Conservation (phyloP, 2,888 invertebrate species). For the Trachelus iudaicus region DNA sequence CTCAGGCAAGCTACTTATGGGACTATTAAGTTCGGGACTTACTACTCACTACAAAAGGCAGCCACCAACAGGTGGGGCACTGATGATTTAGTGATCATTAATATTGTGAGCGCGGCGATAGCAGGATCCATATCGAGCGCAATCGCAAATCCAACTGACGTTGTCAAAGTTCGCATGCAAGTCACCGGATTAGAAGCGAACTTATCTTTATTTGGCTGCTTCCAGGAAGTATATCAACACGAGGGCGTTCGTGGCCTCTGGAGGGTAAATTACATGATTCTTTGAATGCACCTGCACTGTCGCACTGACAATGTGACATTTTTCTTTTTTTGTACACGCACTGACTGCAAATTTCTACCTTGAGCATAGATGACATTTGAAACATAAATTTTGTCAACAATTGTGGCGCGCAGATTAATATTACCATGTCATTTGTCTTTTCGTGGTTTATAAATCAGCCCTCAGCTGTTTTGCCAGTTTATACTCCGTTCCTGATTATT, state of each 20-base stretch:
- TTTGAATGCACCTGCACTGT: not conserved
- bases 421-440: not conserved
- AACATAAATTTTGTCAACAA: not conserved
- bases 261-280: conserved; percentile 71
- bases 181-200: conserved; percentile 68
- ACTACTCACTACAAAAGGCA: conserved; percentile 86
- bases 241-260: conserved; percentile 90
- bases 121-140: conserved; percentile 92
- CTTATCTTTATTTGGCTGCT: conserved; percentile 76
- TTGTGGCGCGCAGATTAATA: not conserved
- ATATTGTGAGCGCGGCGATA: conserved; percentile 84
- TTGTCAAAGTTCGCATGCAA: conserved; percentile 96
- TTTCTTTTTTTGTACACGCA: conserved; percentile 5
- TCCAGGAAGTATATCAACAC: conserved; percentile 81
- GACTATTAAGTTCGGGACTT: conserved; percentile 96
- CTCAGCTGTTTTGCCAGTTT: not conserved
- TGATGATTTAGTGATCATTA: conserved; percentile 65
- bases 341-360: not conserved
- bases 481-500: conserved; percentile 1
- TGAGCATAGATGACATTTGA: not conserved
- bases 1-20: conserved; percentile 95
- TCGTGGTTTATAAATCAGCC: not conserved
- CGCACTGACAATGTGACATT: not conserved
- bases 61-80: conserved; percentile 56
- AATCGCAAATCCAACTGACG: conserved; percentile 97